These are phyloP conservation scores for Proteles cristata DNA, from an alignment of 2,113 vertebrate species.

Conservation along the genomic window DNA sequence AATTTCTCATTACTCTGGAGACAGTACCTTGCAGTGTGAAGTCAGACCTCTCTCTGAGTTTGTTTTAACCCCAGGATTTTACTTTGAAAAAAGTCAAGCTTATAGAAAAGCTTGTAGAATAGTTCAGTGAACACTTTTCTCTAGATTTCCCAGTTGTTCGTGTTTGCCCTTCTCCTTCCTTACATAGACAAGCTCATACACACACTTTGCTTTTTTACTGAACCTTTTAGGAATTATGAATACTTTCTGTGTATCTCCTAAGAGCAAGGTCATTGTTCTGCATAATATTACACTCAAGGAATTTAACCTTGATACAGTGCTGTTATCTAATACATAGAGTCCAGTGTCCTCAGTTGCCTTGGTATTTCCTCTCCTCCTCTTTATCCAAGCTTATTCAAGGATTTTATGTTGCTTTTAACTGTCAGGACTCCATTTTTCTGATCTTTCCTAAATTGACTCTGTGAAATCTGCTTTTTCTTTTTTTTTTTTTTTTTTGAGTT, in stretches of 20 bases:
- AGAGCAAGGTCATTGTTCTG: constrained; percentile 24
- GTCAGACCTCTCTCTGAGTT: neutral
- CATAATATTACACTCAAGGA: neutral
- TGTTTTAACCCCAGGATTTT: constrained; percentile 43
- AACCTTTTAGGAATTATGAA: constrained; percentile 19
- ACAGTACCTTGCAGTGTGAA: neutral
- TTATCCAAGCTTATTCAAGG: neutral
- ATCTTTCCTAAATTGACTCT: constrained; percentile 28
- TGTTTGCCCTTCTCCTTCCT: neutral
- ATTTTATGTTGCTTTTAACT: neutral
- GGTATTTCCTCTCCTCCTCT: neutral
- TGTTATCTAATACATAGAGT: neutral
- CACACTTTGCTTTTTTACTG: neutral
- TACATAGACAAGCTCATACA: neutral
- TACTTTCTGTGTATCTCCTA: neutral
- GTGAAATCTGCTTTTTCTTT: neutral
- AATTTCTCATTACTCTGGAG: neutral
- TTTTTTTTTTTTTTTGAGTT: neutral
- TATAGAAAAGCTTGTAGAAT: neutral
- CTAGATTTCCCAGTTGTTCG: neutral
- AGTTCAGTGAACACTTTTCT: neutral
- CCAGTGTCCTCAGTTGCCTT: neutral
- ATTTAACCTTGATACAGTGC: neutral
- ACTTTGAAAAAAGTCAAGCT: constrained; percentile 42
- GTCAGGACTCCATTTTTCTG: neutral